Conservation (phyloP, 1,140 invertebrate genomes). For the Calephelis virginiensis region DNA sequence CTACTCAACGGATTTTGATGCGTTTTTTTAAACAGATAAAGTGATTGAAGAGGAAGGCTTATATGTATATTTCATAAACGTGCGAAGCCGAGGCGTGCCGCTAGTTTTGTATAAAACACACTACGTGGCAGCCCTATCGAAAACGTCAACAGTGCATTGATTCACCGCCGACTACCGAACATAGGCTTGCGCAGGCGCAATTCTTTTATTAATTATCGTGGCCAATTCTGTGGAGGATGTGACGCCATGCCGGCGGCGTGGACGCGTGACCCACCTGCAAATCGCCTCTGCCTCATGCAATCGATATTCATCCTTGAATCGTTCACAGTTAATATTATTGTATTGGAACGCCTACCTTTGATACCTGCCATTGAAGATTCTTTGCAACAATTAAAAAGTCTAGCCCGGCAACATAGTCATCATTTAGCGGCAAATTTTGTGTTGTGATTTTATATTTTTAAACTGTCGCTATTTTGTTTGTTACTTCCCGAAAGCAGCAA, state of each 20-base stretch:
- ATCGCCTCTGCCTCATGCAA: constrained; percentile 54
- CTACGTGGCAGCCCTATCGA: no score
- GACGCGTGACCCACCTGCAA: constrained; percentile 64
- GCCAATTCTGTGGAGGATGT: constrained; percentile 71
- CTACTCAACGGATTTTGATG: no score
- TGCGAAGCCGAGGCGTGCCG: no score
- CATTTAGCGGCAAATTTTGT: no score
- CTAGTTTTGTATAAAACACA: no score
- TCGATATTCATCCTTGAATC: constrained; percentile 67
- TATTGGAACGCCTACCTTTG: constrained; percentile 41
- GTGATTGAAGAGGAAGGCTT: no score
- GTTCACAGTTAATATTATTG: constrained; percentile 51
- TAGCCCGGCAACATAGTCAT: no score
- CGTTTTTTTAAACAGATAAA: no score
- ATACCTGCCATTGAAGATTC: not conserved
- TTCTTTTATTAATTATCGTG: constrained; percentile 69
- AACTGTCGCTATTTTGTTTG: no score
- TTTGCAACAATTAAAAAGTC: not conserved
- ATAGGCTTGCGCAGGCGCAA: constrained; percentile 62
- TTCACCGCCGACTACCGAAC: constrained; percentile 57
- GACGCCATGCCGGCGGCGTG: constrained; percentile 40
- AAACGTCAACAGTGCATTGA: constrained; percentile 56
- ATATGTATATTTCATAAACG: no score
- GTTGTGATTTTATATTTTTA: no score
- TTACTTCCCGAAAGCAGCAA: no score